Base-by-base conservation (phyloP, 1,140 invertebrate species). In the Lepeophtheirus salmonis region DNA sequence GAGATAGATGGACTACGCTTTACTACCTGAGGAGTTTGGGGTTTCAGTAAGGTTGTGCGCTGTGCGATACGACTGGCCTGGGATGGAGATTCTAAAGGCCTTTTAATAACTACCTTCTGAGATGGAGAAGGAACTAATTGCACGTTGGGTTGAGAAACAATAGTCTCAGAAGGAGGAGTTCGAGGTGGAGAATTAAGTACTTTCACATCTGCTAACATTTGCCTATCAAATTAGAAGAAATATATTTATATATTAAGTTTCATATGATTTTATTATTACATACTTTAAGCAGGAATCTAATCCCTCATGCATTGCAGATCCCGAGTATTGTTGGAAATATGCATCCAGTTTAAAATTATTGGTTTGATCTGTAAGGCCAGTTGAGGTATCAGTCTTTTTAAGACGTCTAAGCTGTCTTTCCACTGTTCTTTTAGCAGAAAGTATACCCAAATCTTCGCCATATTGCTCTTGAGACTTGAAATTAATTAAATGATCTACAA, bases 281-380 rank as follows among this genome's bases (percentile, higher is more conserved):
- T 20, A 54, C 52, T 54, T 57, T 10, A 57, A 21, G 21, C 21
- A 21, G 13, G 22, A 26, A 17, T 57, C 55, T 17, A 57, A 23
- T 6, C 55, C 17, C n/a, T 17, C 16, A 17, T 57, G 55, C 23
- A 57, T 24, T 16, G 21, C 12, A 10, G 22, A 25, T 21, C 23
- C 22, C 2, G 55, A 25, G 25, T 23, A 57, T 17, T 57, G 55
- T 21, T 57, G 55, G 21, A 57, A 57, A 30, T 57, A 57, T 16
- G 25, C 20, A 25, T 57, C 55, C 2, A 57, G 55, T 23, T 57
- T 57, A 41, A 57, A 41, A 12, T 21, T 23, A 17, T 20, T 23
- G 1, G 23, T 41, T 10, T 57, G 16, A 2, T 25, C 22, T n/a
- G 22, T 17, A 4, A 57, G 26, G 2, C 55, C 55, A 2, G 55